Conservation (phyloP, 2,113 vertebrate genomes). For the Thamnaconus septentrionalis region DNA sequence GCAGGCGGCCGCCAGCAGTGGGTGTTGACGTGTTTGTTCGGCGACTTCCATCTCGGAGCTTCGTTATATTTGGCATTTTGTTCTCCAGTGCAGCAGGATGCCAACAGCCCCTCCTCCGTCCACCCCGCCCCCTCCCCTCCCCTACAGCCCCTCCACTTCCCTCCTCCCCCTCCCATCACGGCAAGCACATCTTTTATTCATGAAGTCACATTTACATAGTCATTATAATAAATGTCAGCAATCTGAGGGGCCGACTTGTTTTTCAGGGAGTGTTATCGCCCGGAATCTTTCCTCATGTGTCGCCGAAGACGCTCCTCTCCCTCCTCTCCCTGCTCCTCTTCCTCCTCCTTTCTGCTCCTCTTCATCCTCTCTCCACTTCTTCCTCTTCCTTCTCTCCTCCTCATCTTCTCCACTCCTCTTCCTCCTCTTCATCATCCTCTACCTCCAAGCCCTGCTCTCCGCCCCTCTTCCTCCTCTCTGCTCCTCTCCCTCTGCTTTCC, state of each 20-base stretch:
- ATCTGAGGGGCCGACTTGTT: slow-evolving; percentile 68
- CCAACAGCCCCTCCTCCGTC: too few species aligned
- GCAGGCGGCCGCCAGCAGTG: slow-evolving; percentile 58
- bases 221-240: slow-evolving; percentile 81
- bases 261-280: slow-evolving; percentile 68
- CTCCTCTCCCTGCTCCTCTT: slow-evolving; percentile 15
- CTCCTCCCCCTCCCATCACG: slow-evolving; percentile 26
- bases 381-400: too few species aligned
- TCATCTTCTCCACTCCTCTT: too few species aligned
- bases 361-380: too few species aligned
- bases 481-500: too few species aligned
- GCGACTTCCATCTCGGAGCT: slow-evolving; percentile 64
- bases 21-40: slow-evolving; percentile 71
- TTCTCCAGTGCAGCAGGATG: slow-evolving; percentile 16
- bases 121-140: slow-evolving; percentile 31
- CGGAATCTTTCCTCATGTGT: slow-evolving; percentile 54
- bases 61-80: slow-evolving; percentile 76
- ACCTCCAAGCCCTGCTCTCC: too few species aligned
- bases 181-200: slow-evolving; percentile 76
- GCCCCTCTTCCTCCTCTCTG: too few species aligned
- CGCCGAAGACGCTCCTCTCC: slow-evolving; percentile 31
- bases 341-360: too few species aligned
- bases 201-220: slow-evolving; percentile 77
- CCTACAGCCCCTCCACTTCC: too few species aligned
- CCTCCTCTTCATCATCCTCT: too few species aligned